Evolutionary conservation across 2,797 vertebrate genomes (phyloP).

Genomic region (Catharus ustulatus): DNA sequence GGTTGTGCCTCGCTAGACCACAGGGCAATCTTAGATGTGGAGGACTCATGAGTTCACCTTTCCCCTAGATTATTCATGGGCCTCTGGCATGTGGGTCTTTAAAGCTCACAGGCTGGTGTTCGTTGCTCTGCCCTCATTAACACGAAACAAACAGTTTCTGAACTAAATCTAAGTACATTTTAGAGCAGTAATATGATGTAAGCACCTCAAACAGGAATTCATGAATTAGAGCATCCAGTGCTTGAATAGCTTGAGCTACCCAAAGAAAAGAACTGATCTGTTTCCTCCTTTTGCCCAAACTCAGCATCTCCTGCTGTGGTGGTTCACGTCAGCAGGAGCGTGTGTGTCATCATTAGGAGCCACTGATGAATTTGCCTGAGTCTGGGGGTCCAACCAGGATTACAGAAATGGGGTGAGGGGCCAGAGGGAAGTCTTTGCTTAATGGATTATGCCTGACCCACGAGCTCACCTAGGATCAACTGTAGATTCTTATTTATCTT

Average conservation of each 20-base stretch:
- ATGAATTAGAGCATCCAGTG: background rate
- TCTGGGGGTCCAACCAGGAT: background rate
- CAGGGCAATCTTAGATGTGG: accelerated
- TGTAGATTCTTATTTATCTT: background rate
- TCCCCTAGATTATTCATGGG: background rate
- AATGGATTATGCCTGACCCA: background rate
- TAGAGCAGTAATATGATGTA: background rate
- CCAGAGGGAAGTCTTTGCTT: background rate
- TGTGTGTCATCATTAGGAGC: background rate
- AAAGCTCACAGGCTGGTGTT: background rate
- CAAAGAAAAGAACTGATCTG: background rate
- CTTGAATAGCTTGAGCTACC: background rate
- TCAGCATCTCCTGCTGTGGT: background rate
- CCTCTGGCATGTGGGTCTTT: background rate
- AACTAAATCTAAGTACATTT: background rate
- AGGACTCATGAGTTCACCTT: background rate
- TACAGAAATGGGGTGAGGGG: background rate
- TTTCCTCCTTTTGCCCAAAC: slow-evolving; percentile 10
- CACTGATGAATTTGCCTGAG: background rate
- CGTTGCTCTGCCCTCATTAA: background rate
- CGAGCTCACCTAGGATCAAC: background rate
- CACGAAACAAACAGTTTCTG: slow-evolving; percentile 2
- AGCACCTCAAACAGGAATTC: background rate
- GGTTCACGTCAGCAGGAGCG: background rate
- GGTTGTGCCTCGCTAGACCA: background rate